A percentile compares a stretch with the other conserved stretches of the same genome.
phyloP scores from a whole-genome alignment of 2,797 vertebrate genomes.

The Mallotus villosus region DNA sequence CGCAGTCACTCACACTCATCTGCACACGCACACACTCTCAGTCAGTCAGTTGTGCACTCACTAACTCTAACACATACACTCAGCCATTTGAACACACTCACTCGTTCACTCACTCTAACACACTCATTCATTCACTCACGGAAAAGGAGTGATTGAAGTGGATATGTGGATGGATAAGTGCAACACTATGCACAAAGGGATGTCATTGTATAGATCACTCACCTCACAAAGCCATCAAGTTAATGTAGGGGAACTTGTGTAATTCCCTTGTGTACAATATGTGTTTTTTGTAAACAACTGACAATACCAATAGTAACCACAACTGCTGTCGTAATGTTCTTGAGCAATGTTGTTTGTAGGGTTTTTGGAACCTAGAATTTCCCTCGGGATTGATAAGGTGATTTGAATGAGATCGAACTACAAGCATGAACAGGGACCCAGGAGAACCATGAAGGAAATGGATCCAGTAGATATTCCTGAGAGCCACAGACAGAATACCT shows the following conservation, averaged over 20 bases:
- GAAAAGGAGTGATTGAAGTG: background rate
- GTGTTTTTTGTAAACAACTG: background rate
- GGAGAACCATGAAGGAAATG: conserved; percentile 22
- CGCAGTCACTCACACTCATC: too few species aligned
- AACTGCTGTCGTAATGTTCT: too few species aligned
- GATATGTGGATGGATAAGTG: background rate
- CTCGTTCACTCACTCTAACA: too few species aligned
- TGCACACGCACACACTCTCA: background rate
- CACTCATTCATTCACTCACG: background rate
- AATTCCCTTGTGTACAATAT: background rate
- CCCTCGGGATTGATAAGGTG: too few species aligned
- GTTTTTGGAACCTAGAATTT: too few species aligned
- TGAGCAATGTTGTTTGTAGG: too few species aligned
- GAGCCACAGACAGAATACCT: conserved; percentile 28
- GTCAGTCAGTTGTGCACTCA: too few species aligned
- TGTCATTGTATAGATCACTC: background rate
- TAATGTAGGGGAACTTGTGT: background rate
- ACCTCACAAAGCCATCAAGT: background rate
- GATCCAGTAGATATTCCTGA: conserved; percentile 18
- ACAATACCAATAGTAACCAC: background rate
- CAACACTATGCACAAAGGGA: background rate
- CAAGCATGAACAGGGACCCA: conserved; percentile 20
- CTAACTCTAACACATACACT: too few species aligned
- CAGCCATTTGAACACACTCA: too few species aligned
- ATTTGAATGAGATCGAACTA: background rate